phyloP scores from a whole-genome alignment of 2,113 vertebrate species.

The Pyxicephalus adspersus region DNA sequence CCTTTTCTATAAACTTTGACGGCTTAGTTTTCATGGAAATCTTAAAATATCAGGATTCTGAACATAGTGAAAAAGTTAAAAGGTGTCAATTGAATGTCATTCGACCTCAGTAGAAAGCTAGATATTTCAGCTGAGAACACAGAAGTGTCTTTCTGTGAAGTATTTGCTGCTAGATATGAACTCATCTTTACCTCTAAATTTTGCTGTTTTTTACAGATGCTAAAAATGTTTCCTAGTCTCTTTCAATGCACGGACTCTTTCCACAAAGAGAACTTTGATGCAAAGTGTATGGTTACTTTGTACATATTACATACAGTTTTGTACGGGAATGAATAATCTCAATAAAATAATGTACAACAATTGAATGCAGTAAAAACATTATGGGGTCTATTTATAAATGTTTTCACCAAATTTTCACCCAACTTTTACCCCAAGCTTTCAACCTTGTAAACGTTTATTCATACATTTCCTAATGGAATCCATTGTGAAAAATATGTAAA shows the following conservation, averaged over 20 bases:
- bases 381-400: background rate
- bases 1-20: constrained; percentile 25
- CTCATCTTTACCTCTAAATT: constrained; percentile 21
- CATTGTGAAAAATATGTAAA: too few species aligned
- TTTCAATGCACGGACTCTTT: constrained; percentile 7
- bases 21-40: constrained; percentile 27
- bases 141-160: background rate
- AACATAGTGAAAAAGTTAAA: constrained; percentile 14
- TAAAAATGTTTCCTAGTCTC: background rate
- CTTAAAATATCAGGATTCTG: constrained; percentile 25
- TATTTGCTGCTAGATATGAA: constrained; percentile 8
- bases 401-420: too few species aligned
- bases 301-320: constrained; percentile 13
- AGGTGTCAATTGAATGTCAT: constrained; percentile 46
- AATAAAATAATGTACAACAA: too few species aligned
- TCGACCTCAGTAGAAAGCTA: constrained; percentile 1
- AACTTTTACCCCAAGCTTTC: too few species aligned
- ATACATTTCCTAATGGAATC: too few species aligned
- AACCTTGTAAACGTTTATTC: too few species aligned
- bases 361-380: too few species aligned
- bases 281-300: background rate
- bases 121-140: constrained; percentile 1
- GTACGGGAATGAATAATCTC: background rate
- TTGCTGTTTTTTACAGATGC: constrained; percentile 11
- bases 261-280: background rate